Evolutionary conservation across 2,113 vertebrate genomes (phyloP), one percentile per base, ranked within the genome.

Genomic region (Malurus alboscapulatus): DNA sequence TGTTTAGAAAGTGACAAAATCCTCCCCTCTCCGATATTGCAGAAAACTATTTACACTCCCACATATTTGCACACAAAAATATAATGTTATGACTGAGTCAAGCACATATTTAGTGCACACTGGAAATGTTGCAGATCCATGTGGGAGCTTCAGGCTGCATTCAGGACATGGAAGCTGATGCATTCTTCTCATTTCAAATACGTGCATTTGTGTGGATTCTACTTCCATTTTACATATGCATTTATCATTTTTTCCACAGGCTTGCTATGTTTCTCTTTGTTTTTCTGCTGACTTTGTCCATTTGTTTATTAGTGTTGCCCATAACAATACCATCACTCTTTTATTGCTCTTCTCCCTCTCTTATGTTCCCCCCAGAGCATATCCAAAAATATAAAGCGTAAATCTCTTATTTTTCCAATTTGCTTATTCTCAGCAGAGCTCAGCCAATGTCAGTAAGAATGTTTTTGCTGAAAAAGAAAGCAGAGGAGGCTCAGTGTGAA

Each of bases 401-500:
- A 97, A 96, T 91, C 90, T 96, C 87, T 80, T 76, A 42, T 91
- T 96, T 94, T 94, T 91, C 73, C 79, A 89, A 88, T 94, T 95
- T 97, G 53, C 88, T 96, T 93, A 86, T 58, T 95, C 77, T 94
- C 92, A 78, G 88, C 88, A 96, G 86, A 97, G 95, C 94, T 96
- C 93, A 90, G 77, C 89, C 85, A 78, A 97, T 98, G 93, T 97
- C 95, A 96, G 93, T 88, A 77, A 96, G 93, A 96, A 94, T 93
- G 68, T 89, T 97, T 89, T 93, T 96, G 86, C 85, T 65, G 71
- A 48, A 95, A 96, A 96, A 95, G 92, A 94, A 97, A 94, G 82
- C 95, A 95, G 88, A 96, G 95, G 85, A 97, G 88, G 83, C 97
- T 96, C 97, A 96, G 93, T 85, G 4, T 96, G 97, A 97, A 92